Evolutionary conservation across 2,797 vertebrate genomes (phyloP).

Genomic region (Anguilla megastoma): DNA sequence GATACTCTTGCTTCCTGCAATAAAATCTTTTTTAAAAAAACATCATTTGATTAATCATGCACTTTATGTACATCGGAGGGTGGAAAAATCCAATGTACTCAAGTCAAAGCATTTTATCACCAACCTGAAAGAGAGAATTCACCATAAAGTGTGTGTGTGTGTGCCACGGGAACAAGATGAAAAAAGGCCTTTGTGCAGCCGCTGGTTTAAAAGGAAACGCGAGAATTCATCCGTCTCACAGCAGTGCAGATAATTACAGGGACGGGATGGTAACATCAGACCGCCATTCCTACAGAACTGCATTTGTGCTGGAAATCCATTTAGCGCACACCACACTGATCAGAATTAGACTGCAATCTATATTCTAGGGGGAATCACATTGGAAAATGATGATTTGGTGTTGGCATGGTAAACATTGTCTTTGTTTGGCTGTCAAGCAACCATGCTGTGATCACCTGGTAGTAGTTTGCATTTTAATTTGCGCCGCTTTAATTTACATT

Average conservation of each 20-base stretch:
- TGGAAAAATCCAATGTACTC: not conserved
- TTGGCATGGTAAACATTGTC: not conserved
- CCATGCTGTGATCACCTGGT: not conserved
- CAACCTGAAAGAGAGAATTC: slow-evolving; percentile 33
- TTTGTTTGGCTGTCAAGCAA: not conserved
- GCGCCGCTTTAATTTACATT: not conserved
- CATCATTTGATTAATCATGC: not conserved
- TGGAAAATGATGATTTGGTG: not conserved
- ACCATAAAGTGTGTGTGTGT: slow-evolving; percentile 22
- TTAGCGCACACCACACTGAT: not conserved
- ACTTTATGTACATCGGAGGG: slow-evolving; percentile 19
- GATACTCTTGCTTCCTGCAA: not conserved
- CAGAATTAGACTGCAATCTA: not conserved
- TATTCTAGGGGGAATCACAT: slow-evolving; percentile 1
- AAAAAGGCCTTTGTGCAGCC: not conserved
- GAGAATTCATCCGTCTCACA: slow-evolving; percentile 26
- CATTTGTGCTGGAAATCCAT: not conserved
- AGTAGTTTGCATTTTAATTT: too few species aligned
- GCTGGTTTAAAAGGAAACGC: slow-evolving; percentile 22
- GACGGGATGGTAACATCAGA: not conserved
- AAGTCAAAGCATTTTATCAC: slow-evolving; percentile 33
- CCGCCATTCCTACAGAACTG: not conserved
- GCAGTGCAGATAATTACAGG: not conserved
- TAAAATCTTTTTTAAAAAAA: not conserved
- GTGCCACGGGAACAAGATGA: not conserved